Evolutionary conservation across 2,888 invertebrate genomes (phyloP), one percentile per base, ranked within the genome.

Genomic region (Adelphocoris suturalis): DNA sequence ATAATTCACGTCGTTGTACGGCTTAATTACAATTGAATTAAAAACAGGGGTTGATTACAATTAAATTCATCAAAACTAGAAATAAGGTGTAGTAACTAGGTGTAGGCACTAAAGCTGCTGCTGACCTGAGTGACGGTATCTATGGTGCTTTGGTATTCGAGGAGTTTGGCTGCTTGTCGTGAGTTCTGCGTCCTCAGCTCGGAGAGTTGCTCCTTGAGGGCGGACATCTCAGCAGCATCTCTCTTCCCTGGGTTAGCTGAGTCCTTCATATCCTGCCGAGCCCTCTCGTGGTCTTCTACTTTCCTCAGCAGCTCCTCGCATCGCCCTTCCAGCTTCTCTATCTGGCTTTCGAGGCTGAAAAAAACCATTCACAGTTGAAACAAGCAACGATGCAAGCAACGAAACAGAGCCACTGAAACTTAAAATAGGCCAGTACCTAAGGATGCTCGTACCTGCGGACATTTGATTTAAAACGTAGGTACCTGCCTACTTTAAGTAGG

Each of bases 281-380:
- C 92, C 90, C 94, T 94, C 14, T 86, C 88, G 75, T 91, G 90
- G 75, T 92, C 92, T 92, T 98, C 98, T 91, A 97, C 94, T 93
- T 95, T 96, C 93, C 96, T 96, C 92, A 96, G 97, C 89, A 97
- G 94, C 91, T 98, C 98, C 92, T 98, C 98, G 93, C 96, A 96
- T 93, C 96, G 96, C 78, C 95, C 93, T 93, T 98, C 98, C 92
- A 98, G 94, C 48, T 95, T 95, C 93, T 98, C 97, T 92, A 97
- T 96, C 92, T 95, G 97, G 91, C 95, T 94, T 92, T 96, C 95
- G 92, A 97, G 94, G 91, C 96, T 96, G 13, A 81, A 47, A 11
- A 19, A 14, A n/a, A 47, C 47, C 37, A 37, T 37, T 37, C 37
- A 37, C 2, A 37, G 76, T 27, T n/a, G 76, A 76, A 76, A 27